Evolutionary conservation across 2,888 invertebrate species (phyloP), one percentile per base, ranked within the genome.

Genomic region (Scaptomyza reducta): DNA sequence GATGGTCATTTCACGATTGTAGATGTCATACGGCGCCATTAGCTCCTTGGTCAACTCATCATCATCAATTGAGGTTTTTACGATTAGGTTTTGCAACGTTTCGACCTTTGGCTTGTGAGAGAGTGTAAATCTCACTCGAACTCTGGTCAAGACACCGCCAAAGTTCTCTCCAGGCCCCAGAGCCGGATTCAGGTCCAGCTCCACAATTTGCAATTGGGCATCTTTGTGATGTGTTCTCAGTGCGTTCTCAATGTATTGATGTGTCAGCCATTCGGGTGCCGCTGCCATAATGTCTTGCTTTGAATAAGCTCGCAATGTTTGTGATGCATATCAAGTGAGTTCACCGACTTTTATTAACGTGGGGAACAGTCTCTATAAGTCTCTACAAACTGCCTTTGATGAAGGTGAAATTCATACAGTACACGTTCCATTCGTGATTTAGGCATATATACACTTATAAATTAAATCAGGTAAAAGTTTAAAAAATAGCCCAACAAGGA

Each of bases 121-220:
- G 0, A 77, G 67, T 5, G 53, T 64, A 40, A 89, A 90, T 2
- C 60, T 16, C 3, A 88, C 81, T 18, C 70, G 61, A 2, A 84
- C 73, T 22, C 90, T 77, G 0, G 82, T 89, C 65, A 91, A 60
- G 4, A 90, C 73, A 6, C 90, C 90, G 4, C 89, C 91, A 58
- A 78, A 91, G 50, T 91, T 91, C 61, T 91, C 91, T 1, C 91
- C 91, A 31, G 91, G 90, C 2, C 79, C 87, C 33, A 88, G 60
- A 2, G 91, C 91, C 1, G 88, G 81, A 54, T 77, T 78, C 5
- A 82, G 51, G 18, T 73, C 59, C 31, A 90, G 57, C 3, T 75
- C 50, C 5, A 66, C 33, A 7, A 91, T 74, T 14, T 67, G 49
- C 5, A 91, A 45, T 0, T 61, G 35, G 0, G 54, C 40, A 62